A percentile compares a stretch with the other conserved stretches of the same genome.
Evolutionary conservation across 2,888 invertebrate species (phyloP).

Genomic region (Amiota communis): DNA sequence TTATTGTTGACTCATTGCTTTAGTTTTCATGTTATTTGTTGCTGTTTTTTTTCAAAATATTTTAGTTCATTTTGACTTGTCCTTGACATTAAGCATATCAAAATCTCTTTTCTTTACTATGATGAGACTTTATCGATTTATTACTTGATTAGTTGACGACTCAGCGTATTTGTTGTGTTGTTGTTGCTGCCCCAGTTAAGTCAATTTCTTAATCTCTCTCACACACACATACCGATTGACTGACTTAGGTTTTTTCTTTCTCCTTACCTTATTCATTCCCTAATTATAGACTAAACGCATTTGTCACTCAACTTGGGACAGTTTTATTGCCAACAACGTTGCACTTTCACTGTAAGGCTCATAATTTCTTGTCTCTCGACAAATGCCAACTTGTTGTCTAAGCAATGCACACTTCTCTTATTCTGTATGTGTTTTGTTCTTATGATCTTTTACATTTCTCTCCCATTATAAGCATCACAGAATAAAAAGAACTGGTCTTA

Average conservation of each 20-base stretch:
- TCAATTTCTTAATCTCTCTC: no score
- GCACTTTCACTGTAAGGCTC: slow-evolving; percentile 31
- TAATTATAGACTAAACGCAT: no score
- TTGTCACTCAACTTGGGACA: background rate
- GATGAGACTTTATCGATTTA: background rate
- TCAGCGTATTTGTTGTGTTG: no score
- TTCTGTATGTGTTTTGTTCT: no score
- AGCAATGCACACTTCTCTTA: slow-evolving; percentile 21
- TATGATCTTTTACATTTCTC: no score
- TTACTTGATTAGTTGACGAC: background rate
- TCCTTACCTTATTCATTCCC: no score
- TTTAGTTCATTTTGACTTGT: background rate
- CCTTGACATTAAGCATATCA: background rate
- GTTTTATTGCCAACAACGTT: slow-evolving; percentile 37
- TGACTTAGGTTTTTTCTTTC: background rate
- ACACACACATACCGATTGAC: background rate
- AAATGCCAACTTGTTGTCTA: slow-evolving; percentile 32
- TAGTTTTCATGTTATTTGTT: background rate
- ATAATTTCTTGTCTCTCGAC: slow-evolving; percentile 10
- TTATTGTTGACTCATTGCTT: slow-evolving; percentile 15
- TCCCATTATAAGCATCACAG: no score
- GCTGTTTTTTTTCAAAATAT: background rate
- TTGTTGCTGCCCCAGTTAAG: no score
- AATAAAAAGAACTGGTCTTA: slow-evolving; percentile 8
- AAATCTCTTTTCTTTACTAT: background rate